Evolutionary conservation across 2,888 invertebrate genomes (phyloP), one percentile per base, ranked within the genome.

Genomic region (Halocaridina rubra): DNA sequence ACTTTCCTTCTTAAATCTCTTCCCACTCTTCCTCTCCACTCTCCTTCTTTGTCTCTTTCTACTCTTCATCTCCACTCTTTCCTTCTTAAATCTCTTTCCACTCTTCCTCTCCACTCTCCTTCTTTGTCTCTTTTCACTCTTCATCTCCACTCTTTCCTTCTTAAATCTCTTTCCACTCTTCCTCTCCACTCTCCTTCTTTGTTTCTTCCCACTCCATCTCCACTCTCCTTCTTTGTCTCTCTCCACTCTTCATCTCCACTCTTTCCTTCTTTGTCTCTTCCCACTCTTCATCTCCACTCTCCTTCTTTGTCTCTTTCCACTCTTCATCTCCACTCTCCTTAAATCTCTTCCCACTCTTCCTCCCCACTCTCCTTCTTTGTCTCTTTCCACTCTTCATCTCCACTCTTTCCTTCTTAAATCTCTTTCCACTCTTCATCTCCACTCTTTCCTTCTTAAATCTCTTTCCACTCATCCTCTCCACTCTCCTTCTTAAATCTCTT

Each of bases 401-500:
- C 29, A 24, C 67, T 67, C 67, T 32, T 30, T 33, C 24, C 24
- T 24, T 32, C 33, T 33, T 30, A 24, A 22, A n/a, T 24, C 8
- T 13, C 46, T 13, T 19, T 19, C n/a, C 39, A 13, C 19, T 74
- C 16, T 29, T 69, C 13, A 5, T 1, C 1, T 24, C 22, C 10
- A 10, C 27, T 39, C 24, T 16, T 33, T 22, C 13, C 24, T 24
- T 16, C 24, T 22, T 32, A 33, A n/a, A 33, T 72, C 13, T 30
- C 39, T 39, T 72, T 33, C 72, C 39, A 22, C 32, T 32, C n/a
- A 8, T n/a, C 19, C 39, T 72, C 24, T 24, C 39, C 39, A 19
- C 39, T 24, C 19, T 72, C 22, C 72, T 72, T 72, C 72, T 72
- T 72, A 10, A n/a, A n/a, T n/a, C n/a, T n/a, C n/a, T n/a, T n/a